Conservation (phyloP, 1,140 invertebrate species). For the Watersipora subatra region DNA sequence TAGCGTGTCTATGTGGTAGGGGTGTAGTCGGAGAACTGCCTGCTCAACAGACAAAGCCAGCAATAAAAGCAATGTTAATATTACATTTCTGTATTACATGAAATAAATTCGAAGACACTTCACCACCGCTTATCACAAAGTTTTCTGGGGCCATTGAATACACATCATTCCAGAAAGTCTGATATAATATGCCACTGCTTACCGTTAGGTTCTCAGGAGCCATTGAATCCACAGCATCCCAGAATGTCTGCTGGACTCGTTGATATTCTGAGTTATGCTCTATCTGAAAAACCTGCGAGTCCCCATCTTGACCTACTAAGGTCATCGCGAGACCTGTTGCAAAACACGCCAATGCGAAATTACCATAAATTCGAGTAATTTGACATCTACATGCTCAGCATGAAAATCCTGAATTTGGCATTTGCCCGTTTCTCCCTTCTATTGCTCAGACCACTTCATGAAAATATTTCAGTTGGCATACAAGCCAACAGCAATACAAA, state of each 20-base stretch:
- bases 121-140: no score
- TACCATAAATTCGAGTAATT: no score
- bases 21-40: slow-evolving; percentile 58
- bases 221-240: slow-evolving; percentile 61
- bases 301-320: slow-evolving; percentile 44
- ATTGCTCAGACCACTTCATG: no score
- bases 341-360: slow-evolving; percentile 6
- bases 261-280: slow-evolving; percentile 66
- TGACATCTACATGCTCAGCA: no score
- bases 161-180: not conserved
- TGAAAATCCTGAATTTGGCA: no score
- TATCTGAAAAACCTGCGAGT: slow-evolving; percentile 57
- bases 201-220: slow-evolving; percentile 68
- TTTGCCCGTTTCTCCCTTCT: no score
- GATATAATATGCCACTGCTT: slow-evolving; percentile 19
- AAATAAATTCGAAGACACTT: not conserved
- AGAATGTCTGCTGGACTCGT: slow-evolving; percentile 57
- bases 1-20: slow-evolving; percentile 70
- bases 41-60: slow-evolving; percentile 31
- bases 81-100: not conserved
- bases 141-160: no score
- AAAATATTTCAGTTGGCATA: no score
- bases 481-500: no score
- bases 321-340: slow-evolving; percentile 56
- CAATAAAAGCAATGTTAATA: slow-evolving; percentile 2